A percentile compares a stretch with the other conserved stretches of the same genome.
Evolutionary conservation across 2,113 vertebrate species (phyloP).

Genomic region (Semnornis frantzii): DNA sequence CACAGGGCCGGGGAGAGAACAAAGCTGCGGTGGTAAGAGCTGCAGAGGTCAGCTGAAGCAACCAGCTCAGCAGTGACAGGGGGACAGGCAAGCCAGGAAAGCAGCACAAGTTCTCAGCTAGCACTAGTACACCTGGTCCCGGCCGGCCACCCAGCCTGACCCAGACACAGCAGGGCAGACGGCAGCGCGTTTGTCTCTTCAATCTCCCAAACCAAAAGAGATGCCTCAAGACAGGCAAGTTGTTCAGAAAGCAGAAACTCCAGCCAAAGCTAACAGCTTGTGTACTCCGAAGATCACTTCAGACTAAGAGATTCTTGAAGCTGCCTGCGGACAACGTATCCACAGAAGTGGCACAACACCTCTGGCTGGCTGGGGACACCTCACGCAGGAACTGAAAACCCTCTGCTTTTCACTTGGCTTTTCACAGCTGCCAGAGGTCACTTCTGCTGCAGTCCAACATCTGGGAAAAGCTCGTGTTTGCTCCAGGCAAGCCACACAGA

Average conservation of each 20-base stretch:
- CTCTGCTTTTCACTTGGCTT: background rate
- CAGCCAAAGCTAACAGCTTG: constrained; percentile 15
- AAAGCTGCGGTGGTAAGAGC: accelerated
- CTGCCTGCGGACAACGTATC: background rate
- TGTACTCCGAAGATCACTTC: background rate
- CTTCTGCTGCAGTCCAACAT: background rate
- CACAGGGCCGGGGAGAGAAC: background rate
- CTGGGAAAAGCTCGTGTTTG: background rate
- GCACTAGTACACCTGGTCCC: background rate
- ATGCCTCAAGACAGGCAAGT: background rate
- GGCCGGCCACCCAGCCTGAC: background rate
- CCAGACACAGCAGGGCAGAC: background rate
- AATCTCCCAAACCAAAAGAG: background rate
- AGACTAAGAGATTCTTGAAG: background rate
- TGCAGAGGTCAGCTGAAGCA: background rate
- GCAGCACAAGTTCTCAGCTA: background rate
- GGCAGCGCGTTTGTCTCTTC: background rate
- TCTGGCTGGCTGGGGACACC: background rate
- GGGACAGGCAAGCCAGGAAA: background rate
- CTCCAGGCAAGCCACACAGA: background rate
- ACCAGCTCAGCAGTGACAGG: background rate
- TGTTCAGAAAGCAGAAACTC: background rate
- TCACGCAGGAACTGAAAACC: background rate
- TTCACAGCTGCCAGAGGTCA: background rate
- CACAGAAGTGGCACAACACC: background rate